Evolutionary conservation across 1,140 invertebrate genomes (phyloP).

Genomic region (Copidosoma floridanum): DNA sequence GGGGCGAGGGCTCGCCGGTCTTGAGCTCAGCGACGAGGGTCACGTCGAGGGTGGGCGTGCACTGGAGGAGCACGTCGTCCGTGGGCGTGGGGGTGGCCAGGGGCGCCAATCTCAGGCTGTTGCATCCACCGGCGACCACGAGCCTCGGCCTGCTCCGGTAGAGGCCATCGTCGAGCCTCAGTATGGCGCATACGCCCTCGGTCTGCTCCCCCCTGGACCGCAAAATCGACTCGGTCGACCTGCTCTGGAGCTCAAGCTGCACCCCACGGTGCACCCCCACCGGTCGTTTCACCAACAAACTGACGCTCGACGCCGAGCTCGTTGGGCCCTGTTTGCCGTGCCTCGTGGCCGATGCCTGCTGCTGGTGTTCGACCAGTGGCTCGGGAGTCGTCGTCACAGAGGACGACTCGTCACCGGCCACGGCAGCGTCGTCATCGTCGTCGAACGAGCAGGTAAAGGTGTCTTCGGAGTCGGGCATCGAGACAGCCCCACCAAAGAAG

Average conservation of each 20-base stretch:
- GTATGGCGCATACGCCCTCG: conserved; percentile 31
- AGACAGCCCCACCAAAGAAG: conserved; percentile 46
- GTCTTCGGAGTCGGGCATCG: conserved; percentile 44
- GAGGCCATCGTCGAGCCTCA: conserved; percentile 34
- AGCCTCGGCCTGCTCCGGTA: conserved; percentile 33
- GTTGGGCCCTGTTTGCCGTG: neutral
- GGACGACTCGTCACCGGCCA: neutral
- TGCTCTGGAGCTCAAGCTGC: conserved; percentile 35
- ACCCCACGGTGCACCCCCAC: neutral
- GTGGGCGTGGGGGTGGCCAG: conserved; percentile 44
- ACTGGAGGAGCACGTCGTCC: no score
- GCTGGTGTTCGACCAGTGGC: no score
- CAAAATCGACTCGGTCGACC: conserved; percentile 43
- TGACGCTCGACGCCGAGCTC: conserved; percentile 23
- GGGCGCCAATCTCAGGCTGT: conserved; percentile 34
- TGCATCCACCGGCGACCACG: conserved; percentile 28
- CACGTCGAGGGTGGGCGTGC: conserved; percentile 46
- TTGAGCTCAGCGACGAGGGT: conserved; percentile 45
- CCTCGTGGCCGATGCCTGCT: no score
- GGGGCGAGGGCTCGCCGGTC: conserved; percentile 25
- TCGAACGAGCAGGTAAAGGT: conserved; percentile 50
- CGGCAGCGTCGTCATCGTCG: conserved; percentile 34
- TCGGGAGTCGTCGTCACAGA: no score
- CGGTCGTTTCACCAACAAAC: conserved; percentile 29
- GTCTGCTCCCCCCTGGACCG: conserved; percentile 15